phyloP scores from a whole-genome alignment of 2,888 invertebrate genomes.

The Apamea sordens region DNA sequence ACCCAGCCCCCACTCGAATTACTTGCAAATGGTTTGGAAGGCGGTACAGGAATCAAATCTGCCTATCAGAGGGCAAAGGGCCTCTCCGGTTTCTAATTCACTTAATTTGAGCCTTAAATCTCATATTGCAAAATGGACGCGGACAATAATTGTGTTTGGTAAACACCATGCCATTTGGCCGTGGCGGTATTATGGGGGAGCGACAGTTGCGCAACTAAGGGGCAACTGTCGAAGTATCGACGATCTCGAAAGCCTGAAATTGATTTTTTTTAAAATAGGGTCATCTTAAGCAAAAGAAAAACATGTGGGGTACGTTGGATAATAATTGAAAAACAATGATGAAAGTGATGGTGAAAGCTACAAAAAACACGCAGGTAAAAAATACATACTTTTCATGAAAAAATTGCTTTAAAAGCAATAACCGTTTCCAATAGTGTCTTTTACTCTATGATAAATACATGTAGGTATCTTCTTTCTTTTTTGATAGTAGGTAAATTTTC shows the following conservation, averaged over 20 bases:
- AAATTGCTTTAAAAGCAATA: background rate
- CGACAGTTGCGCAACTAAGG: constrained; percentile 18
- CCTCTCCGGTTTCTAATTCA: constrained; percentile 85
- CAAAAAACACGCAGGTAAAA: background rate
- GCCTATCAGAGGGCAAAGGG: constrained; percentile 67
- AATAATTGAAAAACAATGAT: background rate
- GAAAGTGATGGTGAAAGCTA: too few species aligned
- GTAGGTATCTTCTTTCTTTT: background rate
- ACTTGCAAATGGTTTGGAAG: constrained; percentile 64
- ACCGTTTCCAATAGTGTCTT: background rate
- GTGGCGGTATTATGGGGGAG: constrained; percentile 18
- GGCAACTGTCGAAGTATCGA: background rate
- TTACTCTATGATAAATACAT: background rate
- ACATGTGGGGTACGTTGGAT: background rate
- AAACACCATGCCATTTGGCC: constrained; percentile 77
- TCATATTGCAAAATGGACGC: constrained; percentile 88
- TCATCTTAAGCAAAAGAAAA: too few species aligned
- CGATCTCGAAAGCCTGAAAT: background rate
- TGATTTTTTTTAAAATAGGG: background rate
- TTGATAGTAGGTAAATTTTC: background rate
- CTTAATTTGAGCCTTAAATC: constrained; percentile 89
- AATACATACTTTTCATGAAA: background rate
- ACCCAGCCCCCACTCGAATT: constrained; percentile 57
- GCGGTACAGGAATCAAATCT: constrained; percentile 59
- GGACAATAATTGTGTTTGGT: constrained; percentile 87